phyloP scores from a whole-genome alignment of 2,888 invertebrate species.

The Watsonalla cultraria region DNA sequence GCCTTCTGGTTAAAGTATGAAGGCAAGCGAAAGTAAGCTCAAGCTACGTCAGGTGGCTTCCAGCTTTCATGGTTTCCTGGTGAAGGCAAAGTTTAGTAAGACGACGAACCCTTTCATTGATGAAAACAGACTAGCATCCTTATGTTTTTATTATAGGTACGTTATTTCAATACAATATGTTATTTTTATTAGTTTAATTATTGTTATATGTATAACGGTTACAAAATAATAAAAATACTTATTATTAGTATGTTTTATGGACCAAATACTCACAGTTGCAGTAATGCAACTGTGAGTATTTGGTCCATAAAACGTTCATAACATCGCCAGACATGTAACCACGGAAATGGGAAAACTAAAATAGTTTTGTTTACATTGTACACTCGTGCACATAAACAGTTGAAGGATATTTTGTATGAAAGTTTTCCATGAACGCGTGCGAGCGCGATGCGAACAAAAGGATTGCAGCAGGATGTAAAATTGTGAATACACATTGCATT shows the following conservation, averaged over 20 bases:
- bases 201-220: no score
- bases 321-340: slow-evolving; percentile 15
- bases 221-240: no score
- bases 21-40: no score
- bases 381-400: slow-evolving; percentile 4
- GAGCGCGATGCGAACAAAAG: slow-evolving; percentile 18
- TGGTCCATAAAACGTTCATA: slow-evolving; percentile 2
- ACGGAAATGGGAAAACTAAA: slow-evolving; percentile 17
- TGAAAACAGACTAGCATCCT: no score
- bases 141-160: no score
- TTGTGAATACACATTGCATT: slow-evolving; percentile 14
- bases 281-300: slow-evolving; percentile 1
- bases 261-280: slow-evolving; percentile 4
- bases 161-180: no score
- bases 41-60: no score
- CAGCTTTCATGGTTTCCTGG: no score
- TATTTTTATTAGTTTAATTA: no score
- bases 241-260: neutral
- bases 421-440: slow-evolving; percentile 19
- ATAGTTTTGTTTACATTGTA: slow-evolving; percentile 10
- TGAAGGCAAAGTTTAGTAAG: no score
- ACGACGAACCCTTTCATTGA: no score
- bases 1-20: no score
- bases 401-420: slow-evolving; percentile 24
- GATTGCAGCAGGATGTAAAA: slow-evolving; percentile 23